phyloP scores from a whole-genome alignment of 1,140 invertebrate genomes.

The Drosophila malerkotliana region DNA sequence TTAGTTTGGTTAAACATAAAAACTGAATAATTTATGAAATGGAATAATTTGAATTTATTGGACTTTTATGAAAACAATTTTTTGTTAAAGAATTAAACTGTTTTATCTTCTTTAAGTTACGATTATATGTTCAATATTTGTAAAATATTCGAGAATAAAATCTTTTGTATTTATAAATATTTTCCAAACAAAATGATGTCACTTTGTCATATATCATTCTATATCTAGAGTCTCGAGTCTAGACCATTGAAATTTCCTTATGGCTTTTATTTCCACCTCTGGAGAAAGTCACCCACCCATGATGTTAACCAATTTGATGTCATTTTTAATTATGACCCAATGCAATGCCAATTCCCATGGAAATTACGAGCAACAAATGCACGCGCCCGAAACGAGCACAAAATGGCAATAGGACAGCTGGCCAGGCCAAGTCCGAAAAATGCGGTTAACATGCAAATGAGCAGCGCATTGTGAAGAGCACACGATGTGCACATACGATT shows the following conservation, averaged over 20 bases:
- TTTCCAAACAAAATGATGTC: too few relatives aligned
- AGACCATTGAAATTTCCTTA: not conserved
- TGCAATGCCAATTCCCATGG: slow-evolving; percentile 56
- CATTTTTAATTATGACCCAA: slow-evolving; percentile 73
- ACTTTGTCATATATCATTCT: too few relatives aligned
- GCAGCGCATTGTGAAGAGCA: slow-evolving; percentile 13
- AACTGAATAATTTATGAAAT: too few relatives aligned
- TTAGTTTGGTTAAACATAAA: too few relatives aligned
- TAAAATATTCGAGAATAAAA: too few relatives aligned
- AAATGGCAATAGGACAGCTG: slow-evolving; percentile 50
- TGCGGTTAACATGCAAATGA: slow-evolving; percentile 52
- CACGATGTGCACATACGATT: not conserved
- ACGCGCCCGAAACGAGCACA: slow-evolving; percentile 15
- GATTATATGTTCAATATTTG: too few relatives aligned
- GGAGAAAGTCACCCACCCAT: slow-evolving; percentile 14
- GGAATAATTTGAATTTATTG: too few relatives aligned
- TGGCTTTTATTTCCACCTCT: not conserved
- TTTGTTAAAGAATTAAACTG: too few relatives aligned
- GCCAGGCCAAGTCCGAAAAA: slow-evolving; percentile 46
- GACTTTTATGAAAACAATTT: too few relatives aligned
- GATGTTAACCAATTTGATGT: slow-evolving; percentile 21
- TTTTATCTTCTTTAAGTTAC: too few relatives aligned
- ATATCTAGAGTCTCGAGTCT: not conserved
- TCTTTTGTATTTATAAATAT: too few relatives aligned
- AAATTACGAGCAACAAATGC: slow-evolving; percentile 48